A percentile compares a stretch with the other conserved stretches of the same genome.
These are phyloP conservation scores for Chanos chanos DNA, from an alignment of 2,797 vertebrate species.

Conservation along the genomic window DNA sequence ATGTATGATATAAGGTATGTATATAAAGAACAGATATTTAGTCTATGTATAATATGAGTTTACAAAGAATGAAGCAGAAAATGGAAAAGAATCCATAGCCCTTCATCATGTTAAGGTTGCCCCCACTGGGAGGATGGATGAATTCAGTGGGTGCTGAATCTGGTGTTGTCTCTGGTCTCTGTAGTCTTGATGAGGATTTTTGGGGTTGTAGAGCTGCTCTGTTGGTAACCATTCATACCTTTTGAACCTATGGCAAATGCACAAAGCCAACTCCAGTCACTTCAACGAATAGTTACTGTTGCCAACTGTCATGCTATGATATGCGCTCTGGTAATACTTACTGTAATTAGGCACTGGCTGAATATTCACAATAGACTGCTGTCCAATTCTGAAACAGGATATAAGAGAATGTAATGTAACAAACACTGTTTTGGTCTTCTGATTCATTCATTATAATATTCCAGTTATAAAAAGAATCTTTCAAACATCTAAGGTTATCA, in stretches of 20 bases:
- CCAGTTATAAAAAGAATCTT: no score
- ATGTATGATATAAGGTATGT: no score
- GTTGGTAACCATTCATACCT: constrained; percentile 36
- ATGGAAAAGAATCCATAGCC: no score
- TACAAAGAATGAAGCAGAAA: no score
- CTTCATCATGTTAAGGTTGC: no score
- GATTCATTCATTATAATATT: no score
- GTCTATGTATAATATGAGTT: no score
- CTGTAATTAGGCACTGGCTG: constrained; percentile 65
- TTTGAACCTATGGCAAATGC: constrained; percentile 34
- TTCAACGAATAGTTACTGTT: no score
- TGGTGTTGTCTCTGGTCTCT: constrained; percentile 41
- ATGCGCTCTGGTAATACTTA: constrained; percentile 53
- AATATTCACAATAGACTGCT: constrained; percentile 67
- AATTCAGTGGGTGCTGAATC: constrained; percentile 40
- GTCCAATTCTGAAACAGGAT: constrained; percentile 61
- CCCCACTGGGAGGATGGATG: not conserved
- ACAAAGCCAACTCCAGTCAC: no score
- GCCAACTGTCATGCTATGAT: no score
- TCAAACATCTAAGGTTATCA: not conserved
- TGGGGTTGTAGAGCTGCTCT: constrained; percentile 35
- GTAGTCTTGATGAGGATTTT: constrained; percentile 52
- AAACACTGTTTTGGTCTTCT: no score
- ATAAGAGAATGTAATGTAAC: not conserved
- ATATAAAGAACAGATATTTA: no score